phyloP scores from a whole-genome alignment of 1,140 invertebrate species.

The Trinorchestia longiramus region DNA sequence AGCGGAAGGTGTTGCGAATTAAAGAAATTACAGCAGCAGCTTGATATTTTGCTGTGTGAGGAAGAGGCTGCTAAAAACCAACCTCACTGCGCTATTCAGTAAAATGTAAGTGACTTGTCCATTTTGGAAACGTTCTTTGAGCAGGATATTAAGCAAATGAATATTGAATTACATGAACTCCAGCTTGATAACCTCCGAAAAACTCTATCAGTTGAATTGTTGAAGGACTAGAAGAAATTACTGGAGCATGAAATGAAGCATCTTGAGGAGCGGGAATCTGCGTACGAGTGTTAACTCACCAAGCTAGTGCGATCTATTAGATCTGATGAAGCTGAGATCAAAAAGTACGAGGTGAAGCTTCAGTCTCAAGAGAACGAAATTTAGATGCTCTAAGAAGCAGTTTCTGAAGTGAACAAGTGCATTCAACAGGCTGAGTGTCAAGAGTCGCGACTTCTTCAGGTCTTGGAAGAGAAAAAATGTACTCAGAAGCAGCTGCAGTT shows the following conservation, averaged over 20 bases:
- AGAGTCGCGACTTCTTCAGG: background rate
- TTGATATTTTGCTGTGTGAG: background rate
- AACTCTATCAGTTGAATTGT: background rate
- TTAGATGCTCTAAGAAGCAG: background rate
- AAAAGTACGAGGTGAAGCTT: background rate
- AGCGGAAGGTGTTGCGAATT: background rate
- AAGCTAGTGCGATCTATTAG: background rate
- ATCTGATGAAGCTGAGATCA: conserved; percentile 13
- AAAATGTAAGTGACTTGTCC: background rate
- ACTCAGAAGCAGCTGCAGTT: background rate
- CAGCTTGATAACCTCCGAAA: background rate
- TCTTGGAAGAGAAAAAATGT: background rate
- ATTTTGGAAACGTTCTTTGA: background rate
- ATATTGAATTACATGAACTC: background rate
- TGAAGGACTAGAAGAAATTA: background rate
- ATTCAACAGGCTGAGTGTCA: background rate
- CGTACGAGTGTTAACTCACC: background rate
- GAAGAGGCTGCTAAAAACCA: background rate
- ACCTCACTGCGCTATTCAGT: background rate
- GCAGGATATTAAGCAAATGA: background rate
- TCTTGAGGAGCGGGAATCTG: background rate
- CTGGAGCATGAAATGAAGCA: background rate
- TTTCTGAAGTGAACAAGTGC: background rate
- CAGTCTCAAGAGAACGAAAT: background rate
- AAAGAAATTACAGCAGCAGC: background rate